Evolutionary conservation across 2,888 invertebrate species (phyloP), one percentile per base, ranked within the genome.

Genomic region (Megalurothrips usitatus): DNA sequence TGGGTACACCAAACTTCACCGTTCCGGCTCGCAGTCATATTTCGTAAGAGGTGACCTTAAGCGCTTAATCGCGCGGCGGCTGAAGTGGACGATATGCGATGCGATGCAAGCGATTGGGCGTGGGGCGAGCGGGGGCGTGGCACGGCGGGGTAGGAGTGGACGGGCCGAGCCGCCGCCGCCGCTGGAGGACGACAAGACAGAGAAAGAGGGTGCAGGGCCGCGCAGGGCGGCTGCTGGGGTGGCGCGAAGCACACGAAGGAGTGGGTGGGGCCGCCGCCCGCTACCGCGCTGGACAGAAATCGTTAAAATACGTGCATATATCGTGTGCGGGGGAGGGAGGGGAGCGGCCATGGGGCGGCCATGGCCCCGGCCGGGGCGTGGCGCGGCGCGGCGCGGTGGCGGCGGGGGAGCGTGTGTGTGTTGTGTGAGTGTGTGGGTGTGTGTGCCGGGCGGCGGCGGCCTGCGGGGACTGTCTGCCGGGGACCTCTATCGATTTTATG

Each of bases 221-320:
- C 14, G 52, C 19, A n/a, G 58, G 58, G 58, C 11, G 58, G 58
- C 58, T 52, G 68, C 68, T 75, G 68, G 34, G 68, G 68, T 75
- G 68, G 68, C 68, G 68, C 68, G 68, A 75, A 75, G 68, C 26
- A 75, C 68, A 26, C 68, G 68, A 75, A 75, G 68, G 68, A 75
- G 68, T 75, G 68, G 68, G 68, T 75, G 68, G 68, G 68, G 68
- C 34, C 34, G 68, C 34, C 34, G 34, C 34, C 34, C 34, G 34
- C 68, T 75, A 75, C 68, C 68, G 68, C 68, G 58, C 58, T 75
- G 68, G 68, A 75, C 68, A 75, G 68, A 75, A 75, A 75, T 75
- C 68, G 68, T 75, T 75, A 75, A 75, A 75, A 75, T 75, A 75
- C 68, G 68, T 75, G 68, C 68, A 75, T 75, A 75, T 75, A 75